These are phyloP conservation scores for Taenioides sp. DNA, from an alignment of 2,797 vertebrate species.

Conservation along the genomic window DNA sequence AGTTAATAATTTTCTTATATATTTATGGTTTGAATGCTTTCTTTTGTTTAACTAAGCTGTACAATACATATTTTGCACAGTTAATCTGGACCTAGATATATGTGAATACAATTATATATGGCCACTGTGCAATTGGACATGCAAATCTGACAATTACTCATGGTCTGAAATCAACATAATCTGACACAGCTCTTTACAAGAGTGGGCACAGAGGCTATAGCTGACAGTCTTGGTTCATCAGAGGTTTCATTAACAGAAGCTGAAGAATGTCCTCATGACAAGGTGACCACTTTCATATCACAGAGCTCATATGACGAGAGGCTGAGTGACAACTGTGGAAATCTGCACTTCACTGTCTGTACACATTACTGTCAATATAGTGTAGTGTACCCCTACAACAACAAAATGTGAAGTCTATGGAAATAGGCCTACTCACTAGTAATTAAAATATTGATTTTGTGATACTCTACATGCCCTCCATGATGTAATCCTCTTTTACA, in stretches of 20 bases:
- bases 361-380: constrained; percentile 10
- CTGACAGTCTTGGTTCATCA: constrained; percentile 40
- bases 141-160: constrained; percentile 23
- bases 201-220: constrained; percentile 14
- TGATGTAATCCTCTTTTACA: background rate
- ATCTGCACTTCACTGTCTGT: constrained; percentile 16
- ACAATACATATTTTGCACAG: background rate
- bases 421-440: no score
- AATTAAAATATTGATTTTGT: no score
- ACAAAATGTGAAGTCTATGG: background rate
- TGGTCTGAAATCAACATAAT: constrained; percentile 31
- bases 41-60: background rate
- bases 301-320: constrained; percentile 32
- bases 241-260: constrained; percentile 41
- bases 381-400: background rate
- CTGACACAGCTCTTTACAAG: constrained; percentile 31
- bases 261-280: constrained; percentile 21
- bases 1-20: no score
- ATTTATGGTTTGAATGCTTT: no score
- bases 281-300: constrained; percentile 40
- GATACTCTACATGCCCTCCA: no score
- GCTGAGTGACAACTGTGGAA: constrained; percentile 28
- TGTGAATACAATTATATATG: background rate
- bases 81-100: background rate
- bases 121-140: constrained; percentile 27